Evolutionary conservation across 2,888 invertebrate species (phyloP).

Genomic region (Andrena trimmerana): DNA sequence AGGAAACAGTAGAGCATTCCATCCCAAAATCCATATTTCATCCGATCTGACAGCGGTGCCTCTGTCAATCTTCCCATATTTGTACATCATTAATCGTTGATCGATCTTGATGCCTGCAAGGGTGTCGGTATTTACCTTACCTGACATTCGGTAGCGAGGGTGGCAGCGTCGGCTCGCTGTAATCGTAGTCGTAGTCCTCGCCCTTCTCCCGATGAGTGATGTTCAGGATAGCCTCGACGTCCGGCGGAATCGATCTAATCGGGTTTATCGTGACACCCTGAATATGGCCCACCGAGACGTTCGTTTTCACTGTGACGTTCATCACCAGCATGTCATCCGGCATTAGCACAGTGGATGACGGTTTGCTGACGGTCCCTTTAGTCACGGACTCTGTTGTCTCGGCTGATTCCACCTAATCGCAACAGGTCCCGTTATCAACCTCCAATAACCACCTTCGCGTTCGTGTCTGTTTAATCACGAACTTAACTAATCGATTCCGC

Average conservation of each 20-base stretch:
- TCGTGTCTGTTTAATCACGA: conserved; percentile 10
- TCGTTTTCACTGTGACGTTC: conserved; percentile 86
- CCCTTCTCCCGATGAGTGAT: conserved; percentile 86
- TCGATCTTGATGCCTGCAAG: not conserved
- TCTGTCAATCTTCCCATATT: not conserved
- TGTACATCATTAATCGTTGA: not conserved
- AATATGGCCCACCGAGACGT: conserved; percentile 84
- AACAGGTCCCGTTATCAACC: conserved; percentile 40
- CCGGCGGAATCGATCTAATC: conserved; percentile 82
- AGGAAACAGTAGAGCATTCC: too few relatives aligned
- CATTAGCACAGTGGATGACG: conserved; percentile 79
- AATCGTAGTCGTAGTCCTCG: conserved; percentile 90
- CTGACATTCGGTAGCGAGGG: conserved; percentile 93
- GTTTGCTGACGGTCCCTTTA: conserved; percentile 69
- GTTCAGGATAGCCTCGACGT: conserved; percentile 86
- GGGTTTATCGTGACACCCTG: conserved; percentile 85
- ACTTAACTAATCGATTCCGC: conserved; percentile 27
- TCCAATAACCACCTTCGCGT: conserved; percentile 5
- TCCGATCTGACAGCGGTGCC: too few relatives aligned
- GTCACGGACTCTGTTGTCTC: conserved; percentile 54
- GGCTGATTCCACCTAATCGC: conserved; percentile 51
- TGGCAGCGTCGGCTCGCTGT: conserved; percentile 90
- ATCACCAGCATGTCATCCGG: conserved; percentile 87
- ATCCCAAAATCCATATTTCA: too few relatives aligned
- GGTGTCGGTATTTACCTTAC: conserved; percentile 84